These are phyloP conservation scores for Alviniconcha strummeri DNA, from an alignment of 2,888 invertebrate genomes.

Conservation along the genomic window DNA sequence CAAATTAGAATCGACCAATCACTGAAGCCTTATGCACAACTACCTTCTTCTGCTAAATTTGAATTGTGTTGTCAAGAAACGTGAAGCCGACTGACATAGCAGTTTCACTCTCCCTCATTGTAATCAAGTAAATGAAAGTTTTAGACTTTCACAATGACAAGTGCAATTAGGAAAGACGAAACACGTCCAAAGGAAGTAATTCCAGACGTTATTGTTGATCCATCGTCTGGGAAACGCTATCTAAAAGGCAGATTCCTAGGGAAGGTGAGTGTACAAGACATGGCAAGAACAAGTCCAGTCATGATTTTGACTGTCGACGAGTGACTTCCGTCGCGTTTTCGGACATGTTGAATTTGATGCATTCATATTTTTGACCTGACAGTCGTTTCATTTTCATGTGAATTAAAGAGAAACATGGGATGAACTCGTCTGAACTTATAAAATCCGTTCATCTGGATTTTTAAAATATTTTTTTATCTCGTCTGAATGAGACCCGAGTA, in stretches of 20 bases:
- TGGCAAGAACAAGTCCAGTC: conserved; percentile 25
- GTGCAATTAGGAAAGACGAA: conserved; percentile 56
- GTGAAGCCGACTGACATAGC: not conserved
- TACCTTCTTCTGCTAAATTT: conserved; percentile 29
- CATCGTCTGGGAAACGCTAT: conserved; percentile 84
- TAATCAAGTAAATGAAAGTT: conserved; percentile 7
- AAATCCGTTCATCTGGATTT: too few relatives aligned
- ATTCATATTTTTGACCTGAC: too few relatives aligned
- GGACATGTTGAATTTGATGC: too few relatives aligned
- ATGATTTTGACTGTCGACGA: not conserved
- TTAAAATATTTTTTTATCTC: too few relatives aligned
- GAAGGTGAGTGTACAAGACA: conserved; percentile 69
- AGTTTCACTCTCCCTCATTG: not conserved
- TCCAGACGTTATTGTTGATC: conserved; percentile 73
- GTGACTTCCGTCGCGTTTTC: not conserved
- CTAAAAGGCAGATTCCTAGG: conserved; percentile 80
- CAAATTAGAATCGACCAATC: conserved; percentile 15
- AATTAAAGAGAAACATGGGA: too few relatives aligned
- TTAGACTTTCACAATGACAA: conserved; percentile 36
- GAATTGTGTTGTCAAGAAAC: conserved; percentile 34
- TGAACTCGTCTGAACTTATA: too few relatives aligned
- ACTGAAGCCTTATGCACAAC: conserved; percentile 2
- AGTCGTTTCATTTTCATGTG: too few relatives aligned
- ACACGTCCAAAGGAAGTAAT: conserved; percentile 57
- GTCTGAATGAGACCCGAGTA: too few relatives aligned